Conservation (phyloP, 2,113 vertebrate species). For the Salvelinus sp. region DNA sequence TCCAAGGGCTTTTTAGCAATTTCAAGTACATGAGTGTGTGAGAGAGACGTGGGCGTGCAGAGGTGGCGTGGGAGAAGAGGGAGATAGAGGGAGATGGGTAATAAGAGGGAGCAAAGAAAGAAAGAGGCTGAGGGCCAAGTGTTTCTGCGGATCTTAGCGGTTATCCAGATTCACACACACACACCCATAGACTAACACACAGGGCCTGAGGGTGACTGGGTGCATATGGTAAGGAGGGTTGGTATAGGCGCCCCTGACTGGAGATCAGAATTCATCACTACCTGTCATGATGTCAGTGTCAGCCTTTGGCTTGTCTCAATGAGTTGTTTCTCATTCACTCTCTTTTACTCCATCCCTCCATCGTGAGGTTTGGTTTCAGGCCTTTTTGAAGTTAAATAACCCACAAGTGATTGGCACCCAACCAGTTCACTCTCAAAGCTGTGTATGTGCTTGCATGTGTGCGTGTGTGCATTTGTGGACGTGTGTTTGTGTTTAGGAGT, state of each 20-base stretch:
- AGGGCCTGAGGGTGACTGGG: conserved; percentile 1
- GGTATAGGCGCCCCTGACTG: conserved; percentile 4
- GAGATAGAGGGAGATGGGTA: not conserved
- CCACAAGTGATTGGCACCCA: conserved; percentile 2
- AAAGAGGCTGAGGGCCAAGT: not conserved
- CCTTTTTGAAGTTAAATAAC: conserved; percentile 12
- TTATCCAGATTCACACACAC: not conserved
- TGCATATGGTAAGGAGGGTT: not conserved
- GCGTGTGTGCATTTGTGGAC: not conserved
- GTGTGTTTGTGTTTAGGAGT: conserved; percentile 9
- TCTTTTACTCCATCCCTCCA: not conserved
- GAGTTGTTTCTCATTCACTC: not conserved
- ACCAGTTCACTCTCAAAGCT: not conserved
- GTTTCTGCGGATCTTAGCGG: conserved; percentile 2
- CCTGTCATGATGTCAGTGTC: not conserved
- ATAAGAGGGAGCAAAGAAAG: not conserved
- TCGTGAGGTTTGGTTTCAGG: conserved; percentile 7
- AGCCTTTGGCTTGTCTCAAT: not conserved
- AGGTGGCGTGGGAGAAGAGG: not conserved
- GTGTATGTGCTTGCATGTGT: conserved; percentile 12
- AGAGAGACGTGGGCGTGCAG: not conserved
- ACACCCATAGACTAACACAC: conserved; percentile 21
- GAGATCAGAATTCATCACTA: conserved; percentile 3
- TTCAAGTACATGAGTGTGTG: not conserved
- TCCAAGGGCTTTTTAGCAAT: not conserved